Conservation (phyloP, 2,113 vertebrate genomes). For the Trichechus manatus region DNA sequence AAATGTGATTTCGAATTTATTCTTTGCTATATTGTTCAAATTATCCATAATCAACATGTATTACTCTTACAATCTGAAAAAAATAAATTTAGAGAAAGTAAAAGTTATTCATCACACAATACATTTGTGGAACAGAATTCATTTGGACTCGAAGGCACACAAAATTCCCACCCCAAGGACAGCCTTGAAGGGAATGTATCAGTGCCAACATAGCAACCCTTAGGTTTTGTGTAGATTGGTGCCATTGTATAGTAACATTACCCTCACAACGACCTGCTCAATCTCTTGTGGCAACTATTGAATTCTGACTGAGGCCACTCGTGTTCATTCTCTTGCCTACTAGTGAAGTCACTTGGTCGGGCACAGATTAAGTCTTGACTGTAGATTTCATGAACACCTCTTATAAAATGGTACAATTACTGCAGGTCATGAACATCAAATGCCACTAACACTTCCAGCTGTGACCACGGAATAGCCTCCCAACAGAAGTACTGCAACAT, state of each 20-base stretch:
- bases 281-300: constrained; percentile 77
- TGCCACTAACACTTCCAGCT: constrained; percentile 87
- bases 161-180: constrained; percentile 63
- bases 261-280: constrained; percentile 69
- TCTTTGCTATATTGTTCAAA: constrained; percentile 61
- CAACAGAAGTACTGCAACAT: constrained; percentile 83
- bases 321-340: constrained; percentile 72
- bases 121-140: constrained; percentile 66
- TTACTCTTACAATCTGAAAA: constrained; percentile 73
- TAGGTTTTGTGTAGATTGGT: constrained; percentile 61
- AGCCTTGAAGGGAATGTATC: constrained; percentile 17
- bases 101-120: constrained; percentile 78
- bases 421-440: constrained; percentile 87
- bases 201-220: constrained; percentile 61
- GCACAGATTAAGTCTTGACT: constrained; percentile 78
- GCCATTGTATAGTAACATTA: constrained; percentile 60
- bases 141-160: constrained; percentile 69
- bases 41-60: constrained; percentile 69
- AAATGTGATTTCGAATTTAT: constrained; percentile 69
- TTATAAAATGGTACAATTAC: constrained; percentile 85
- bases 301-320: constrained; percentile 61
- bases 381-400: constrained; percentile 78
- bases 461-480: constrained; percentile 86
- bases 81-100: constrained; percentile 62
- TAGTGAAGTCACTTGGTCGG: constrained; percentile 53